These are phyloP conservation scores for Ispidina lecontei DNA, from an alignment of 2,797 vertebrate species.

Conservation along the genomic window DNA sequence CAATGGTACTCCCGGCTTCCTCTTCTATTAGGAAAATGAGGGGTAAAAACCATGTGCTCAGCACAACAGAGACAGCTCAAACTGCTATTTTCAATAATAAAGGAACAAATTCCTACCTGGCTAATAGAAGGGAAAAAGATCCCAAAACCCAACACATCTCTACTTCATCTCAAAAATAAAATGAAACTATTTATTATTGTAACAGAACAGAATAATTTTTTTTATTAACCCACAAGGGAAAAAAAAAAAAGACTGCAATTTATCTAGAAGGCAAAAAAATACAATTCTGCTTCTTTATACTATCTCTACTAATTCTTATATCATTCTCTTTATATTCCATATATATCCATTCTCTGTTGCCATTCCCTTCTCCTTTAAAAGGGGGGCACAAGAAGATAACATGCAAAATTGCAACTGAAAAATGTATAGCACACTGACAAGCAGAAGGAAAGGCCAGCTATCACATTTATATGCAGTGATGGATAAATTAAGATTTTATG, in stretches of 20 bases:
- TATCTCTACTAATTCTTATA: neutral
- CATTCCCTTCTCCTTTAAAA: slow-evolving; percentile 56
- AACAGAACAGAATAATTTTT: slow-evolving; percentile 3
- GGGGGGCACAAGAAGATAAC: slow-evolving; percentile 60
- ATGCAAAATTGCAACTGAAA: slow-evolving; percentile 69
- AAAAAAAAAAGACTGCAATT: neutral
- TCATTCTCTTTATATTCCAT: neutral
- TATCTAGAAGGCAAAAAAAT: neutral
- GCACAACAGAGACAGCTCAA: neutral
- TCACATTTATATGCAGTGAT: neutral
- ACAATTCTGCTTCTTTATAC: neutral
- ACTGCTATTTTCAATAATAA: slow-evolving; percentile 1
- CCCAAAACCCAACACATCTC: neutral
- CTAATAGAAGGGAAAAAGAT: neutral
- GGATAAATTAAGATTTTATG: slow-evolving; percentile 51
- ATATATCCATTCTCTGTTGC: slow-evolving; percentile 2
- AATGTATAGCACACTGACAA: slow-evolving; percentile 61
- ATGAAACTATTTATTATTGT: slow-evolving; percentile 4
- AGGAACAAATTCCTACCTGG: neutral
- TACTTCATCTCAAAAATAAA: neutral
- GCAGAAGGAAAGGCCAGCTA: slow-evolving; percentile 66
- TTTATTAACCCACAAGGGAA: neutral
- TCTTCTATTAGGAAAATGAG: neutral
- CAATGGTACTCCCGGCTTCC: neutral
- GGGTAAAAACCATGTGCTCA: neutral